Evolutionary conservation across 2,888 invertebrate species (phyloP), one percentile per base, ranked within the genome.

Genomic region (Conchocele bisecta): DNA sequence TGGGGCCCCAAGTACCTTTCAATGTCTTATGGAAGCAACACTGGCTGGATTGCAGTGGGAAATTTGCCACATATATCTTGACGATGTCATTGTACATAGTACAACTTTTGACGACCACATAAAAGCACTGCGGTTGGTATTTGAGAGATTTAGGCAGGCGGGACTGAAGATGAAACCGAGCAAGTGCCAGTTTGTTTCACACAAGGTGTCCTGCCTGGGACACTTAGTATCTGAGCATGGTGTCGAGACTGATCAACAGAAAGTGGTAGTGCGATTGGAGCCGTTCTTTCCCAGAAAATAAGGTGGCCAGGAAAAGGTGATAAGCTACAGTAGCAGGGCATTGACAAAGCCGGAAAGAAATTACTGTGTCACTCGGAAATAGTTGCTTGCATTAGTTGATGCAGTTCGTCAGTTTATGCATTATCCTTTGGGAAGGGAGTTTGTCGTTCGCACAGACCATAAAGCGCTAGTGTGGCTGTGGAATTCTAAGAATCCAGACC

Each of bases 11-110:
- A 17, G 22, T 31, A 44, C 50, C 5, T 72, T 39, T 48, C 60
- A 70, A 37, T 20, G 54, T 33, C 31, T 75, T 3, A 64, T 80
- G 66, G 20, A 15, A 9, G 41, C 50, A n/a, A 74, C 69, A 3
- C 29, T 72, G 13, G 35, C 68, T 24, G 79, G 64, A 4, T 41
- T 58, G 7, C 28, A 48, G 28, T 63, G 59, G 22, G 31, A 37
- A 6, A 78, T 78, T 51, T 35, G 39, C 39, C 41, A 29, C 7
- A 54, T 37, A 22, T 79, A 81, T 44, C 28, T 81, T 2, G 78
- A 81, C 37, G 75, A 79, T 28, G 69, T 76, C 20, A 33, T 79
- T 4, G 67, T 80, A 13, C 73, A 63, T 26, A 63, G 53, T 31
- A 24, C 35, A 11, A 59, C 66, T 7, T 1, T 58, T 13, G 70